A percentile compares a stretch with the other conserved stretches of the same genome.
Conservation (phyloP, 2,113 vertebrate species). For the Percopsis transmontana region DNA sequence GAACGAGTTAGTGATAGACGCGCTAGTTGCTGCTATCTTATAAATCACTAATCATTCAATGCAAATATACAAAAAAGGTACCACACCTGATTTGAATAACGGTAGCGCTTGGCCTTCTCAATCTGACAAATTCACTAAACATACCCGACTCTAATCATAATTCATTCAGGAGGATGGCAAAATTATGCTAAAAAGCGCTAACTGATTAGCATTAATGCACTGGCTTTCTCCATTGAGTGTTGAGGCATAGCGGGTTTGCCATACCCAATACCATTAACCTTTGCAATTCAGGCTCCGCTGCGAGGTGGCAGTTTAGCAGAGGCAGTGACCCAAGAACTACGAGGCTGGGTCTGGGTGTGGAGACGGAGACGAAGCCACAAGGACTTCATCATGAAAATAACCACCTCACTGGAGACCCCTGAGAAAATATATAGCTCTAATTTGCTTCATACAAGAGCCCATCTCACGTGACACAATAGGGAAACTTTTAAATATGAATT, state of each 20-base stretch:
- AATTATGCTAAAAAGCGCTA: constrained; percentile 78
- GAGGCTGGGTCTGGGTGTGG: constrained; percentile 87
- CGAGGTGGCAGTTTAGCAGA: constrained; percentile 84
- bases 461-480: constrained; percentile 84
- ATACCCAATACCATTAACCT: constrained; percentile 98
- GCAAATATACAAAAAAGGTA: constrained; percentile 24
- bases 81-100: constrained; percentile 57
- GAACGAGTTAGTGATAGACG: too few relatives aligned
- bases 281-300: constrained; percentile 91
- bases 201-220: constrained; percentile 77
- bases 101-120: constrained; percentile 47
- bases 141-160: constrained; percentile 53
- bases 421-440: constrained; percentile 89
- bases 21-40: constrained; percentile 6
- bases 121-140: constrained; percentile 57
- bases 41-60: constrained; percentile 18
- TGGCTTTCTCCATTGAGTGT: constrained; percentile 75
- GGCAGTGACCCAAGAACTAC: constrained; percentile 91
- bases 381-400: constrained; percentile 75
- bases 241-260: constrained; percentile 78
- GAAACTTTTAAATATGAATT: constrained; percentile 92
- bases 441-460: constrained; percentile 86
- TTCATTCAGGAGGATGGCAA: constrained; percentile 68
- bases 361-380: constrained; percentile 65
- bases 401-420: constrained; percentile 79